These are phyloP conservation scores for Hestina assimilis DNA, from an alignment of 1,140 invertebrate species.

Conservation along the genomic window DNA sequence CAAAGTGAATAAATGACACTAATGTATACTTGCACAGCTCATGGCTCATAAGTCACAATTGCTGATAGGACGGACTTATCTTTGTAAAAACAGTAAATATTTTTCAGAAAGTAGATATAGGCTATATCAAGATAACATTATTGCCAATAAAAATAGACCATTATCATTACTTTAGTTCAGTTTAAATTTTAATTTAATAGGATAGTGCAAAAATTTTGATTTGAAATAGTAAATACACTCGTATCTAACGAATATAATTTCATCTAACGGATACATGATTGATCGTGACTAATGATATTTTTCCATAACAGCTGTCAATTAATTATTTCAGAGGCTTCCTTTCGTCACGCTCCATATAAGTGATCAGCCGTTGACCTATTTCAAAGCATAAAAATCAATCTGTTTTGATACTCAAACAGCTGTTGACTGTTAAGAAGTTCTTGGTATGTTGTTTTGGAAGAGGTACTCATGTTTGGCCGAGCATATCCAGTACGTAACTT, in stretches of 20 bases:
- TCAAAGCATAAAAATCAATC: constrained; percentile 37
- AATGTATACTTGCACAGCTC: too few relatives aligned
- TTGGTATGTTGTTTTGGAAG: not conserved
- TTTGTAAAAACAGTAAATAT: too few relatives aligned
- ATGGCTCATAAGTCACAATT: too few relatives aligned
- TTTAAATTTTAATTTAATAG: too few relatives aligned
- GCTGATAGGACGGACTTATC: too few relatives aligned
- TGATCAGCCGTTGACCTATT: constrained; percentile 38
- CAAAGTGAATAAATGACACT: too few relatives aligned
- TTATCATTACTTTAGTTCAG: too few relatives aligned
- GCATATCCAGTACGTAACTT: not conserved
- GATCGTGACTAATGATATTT: not conserved
- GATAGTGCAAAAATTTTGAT: too few relatives aligned
- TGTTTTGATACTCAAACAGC: not conserved
- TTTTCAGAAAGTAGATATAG: too few relatives aligned
- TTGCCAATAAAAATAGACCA: too few relatives aligned
- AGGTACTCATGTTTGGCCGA: not conserved
- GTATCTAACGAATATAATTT: not conserved
- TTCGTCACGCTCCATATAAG: constrained; percentile 43
- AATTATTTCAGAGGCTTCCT: constrained; percentile 39
- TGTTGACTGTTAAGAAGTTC: not conserved
- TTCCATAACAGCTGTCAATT: constrained; percentile 24
- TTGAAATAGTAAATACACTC: too few relatives aligned
- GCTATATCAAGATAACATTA: too few relatives aligned
- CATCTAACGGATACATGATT: not conserved